Evolutionary conservation across 1,140 invertebrate genomes (phyloP), one percentile per base, ranked within the genome.

Genomic region (Drosophila dunni): DNA sequence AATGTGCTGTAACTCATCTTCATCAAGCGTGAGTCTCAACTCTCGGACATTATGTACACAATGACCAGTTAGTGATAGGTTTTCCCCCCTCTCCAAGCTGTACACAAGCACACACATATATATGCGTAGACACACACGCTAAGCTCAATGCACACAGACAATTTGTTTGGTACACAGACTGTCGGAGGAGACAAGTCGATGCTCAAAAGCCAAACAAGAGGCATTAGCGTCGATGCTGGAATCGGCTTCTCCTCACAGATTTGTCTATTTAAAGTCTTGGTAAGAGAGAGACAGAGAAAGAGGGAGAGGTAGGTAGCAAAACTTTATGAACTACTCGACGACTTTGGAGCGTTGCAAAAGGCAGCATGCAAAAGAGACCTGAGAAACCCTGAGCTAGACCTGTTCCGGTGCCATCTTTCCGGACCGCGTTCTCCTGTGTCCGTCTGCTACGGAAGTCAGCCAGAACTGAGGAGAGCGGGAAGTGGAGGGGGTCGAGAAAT

Each of bases 151-250:
- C 68, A 82, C 79, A 82, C 79, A 81, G 79, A 78, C 75, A 83
- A 83, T 82, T 83, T 82, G 79, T 75, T 82, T 82, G 80, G 68
- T 61, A 84, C 67, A 83, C 81, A 83, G 64, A 58, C 58, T 63
- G 76, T 50, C 64, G 44, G 62, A 78, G 60, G 61, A 79, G 66
- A 33, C 44, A 15, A 61, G 40, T 69, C 48, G 58, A 62, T 67
- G 42, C 72, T 70, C 40, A 64, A 76, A 84, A 79, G 81, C 76
- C 76, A 79, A 84, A 61, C 57, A 69, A 74, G 71, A 29, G 60
- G 81, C 72, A 83, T 80, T 84, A 80, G 71, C 76, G 80, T 61
- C 53, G 53, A 13, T 42, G 36, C 20, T 33, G 51, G 34, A 40
- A 9, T 40, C 34, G 48, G 33, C 20, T 56, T 34, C 8, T 10